Percentiles rank a stretch among this genome's conserved stretches.
Conservation (phyloP, 2,797 vertebrate species). For the Halcyon chelicuti region DNA sequence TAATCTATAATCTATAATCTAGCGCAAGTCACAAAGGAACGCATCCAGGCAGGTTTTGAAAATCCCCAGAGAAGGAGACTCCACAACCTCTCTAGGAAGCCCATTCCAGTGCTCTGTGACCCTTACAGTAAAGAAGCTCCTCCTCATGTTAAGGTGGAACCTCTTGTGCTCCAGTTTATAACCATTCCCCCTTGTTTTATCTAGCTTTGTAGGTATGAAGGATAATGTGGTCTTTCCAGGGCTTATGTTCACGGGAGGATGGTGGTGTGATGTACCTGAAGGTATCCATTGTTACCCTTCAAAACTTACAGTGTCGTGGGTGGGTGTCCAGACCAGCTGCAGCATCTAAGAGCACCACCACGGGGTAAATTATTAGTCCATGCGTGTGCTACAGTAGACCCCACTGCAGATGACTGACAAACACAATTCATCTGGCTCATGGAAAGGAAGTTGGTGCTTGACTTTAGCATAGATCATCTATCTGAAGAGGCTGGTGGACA, state of each 20-base stretch:
- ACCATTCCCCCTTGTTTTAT: no score
- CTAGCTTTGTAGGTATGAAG: neutral
- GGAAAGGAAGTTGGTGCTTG: neutral
- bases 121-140: no score
- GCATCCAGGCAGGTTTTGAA: no score
- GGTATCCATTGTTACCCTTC: neutral
- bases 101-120: no score
- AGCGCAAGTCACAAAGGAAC: no score
- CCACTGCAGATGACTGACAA: neutral
- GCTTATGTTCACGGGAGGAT: neutral
- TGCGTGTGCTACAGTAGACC: neutral
- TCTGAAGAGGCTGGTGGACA: neutral
- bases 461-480: neutral
- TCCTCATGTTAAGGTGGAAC: no score
- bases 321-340: neutral
- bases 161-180: no score
- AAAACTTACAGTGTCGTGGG: neutral
- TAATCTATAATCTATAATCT: no score
- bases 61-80: no score
- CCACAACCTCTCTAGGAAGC: no score
- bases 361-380: neutral
- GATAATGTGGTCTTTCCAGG: neutral
- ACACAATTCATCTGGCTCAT: fast-evolving
- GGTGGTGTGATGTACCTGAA: neutral
- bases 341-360: neutral